Evolutionary conservation across 2,888 invertebrate genomes (phyloP).

Genomic region (Brachypalpus laphriformis): DNA sequence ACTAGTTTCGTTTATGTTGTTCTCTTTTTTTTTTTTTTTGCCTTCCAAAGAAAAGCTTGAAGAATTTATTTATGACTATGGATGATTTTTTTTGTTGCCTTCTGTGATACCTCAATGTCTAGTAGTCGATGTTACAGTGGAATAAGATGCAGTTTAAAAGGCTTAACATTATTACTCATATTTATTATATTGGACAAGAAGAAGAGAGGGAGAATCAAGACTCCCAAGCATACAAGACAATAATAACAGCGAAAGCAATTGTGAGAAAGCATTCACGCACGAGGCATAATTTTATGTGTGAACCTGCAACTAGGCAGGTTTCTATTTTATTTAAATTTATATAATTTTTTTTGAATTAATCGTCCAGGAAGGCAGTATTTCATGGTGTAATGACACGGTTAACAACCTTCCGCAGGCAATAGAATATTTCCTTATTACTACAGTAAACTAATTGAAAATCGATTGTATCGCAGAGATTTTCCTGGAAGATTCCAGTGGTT

Average conservation of each 20-base stretch:
- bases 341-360: background rate
- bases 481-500: too few relatives aligned
- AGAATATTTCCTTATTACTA: background rate
- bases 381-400: background rate
- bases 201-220: constrained; percentile 10
- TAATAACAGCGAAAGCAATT: constrained; percentile 61
- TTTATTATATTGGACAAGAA: constrained; percentile 44
- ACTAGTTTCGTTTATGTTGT: constrained; percentile 56
- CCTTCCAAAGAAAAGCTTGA: constrained; percentile 56
- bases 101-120: constrained; percentile 64
- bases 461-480: too few relatives aligned
- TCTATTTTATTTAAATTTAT: constrained; percentile 16
- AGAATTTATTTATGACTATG: constrained; percentile 29
- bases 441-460: background rate
- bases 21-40: constrained; percentile 39
- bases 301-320: constrained; percentile 27
- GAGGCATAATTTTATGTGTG: constrained; percentile 69
- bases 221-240: constrained; percentile 21
- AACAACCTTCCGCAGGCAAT: background rate
- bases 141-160: constrained; percentile 56
- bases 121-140: background rate
- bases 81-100: background rate
- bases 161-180: constrained; percentile 48
- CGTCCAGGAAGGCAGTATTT: background rate
- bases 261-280: constrained; percentile 71